Evolutionary conservation across 2,888 invertebrate species (phyloP).

Genomic region (Pristionchus exspectatus): DNA sequence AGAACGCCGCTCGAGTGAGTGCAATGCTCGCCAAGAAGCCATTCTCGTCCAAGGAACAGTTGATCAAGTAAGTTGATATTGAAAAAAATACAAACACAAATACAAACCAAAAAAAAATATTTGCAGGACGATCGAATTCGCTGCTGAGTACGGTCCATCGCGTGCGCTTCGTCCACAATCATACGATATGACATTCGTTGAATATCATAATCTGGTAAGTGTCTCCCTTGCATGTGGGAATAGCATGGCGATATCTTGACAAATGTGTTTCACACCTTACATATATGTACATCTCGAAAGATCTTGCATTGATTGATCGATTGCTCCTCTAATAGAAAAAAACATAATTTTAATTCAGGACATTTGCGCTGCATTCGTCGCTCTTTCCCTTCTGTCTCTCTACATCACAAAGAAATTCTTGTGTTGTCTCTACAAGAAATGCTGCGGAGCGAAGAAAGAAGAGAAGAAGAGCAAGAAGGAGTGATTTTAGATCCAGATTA

Average conservation of each 20-base stretch:
- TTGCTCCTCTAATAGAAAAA: neutral
- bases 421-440: constrained; percentile 14
- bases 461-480: constrained; percentile 43
- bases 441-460: constrained; percentile 14
- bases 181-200: constrained; percentile 11
- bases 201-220: neutral
- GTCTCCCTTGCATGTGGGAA: too few relatives aligned
- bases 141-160: constrained; percentile 20
- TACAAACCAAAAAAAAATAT: neutral
- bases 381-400: neutral
- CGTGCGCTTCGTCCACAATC: constrained; percentile 16
- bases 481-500: neutral
- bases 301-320: too few relatives aligned
- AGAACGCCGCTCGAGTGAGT: neutral
- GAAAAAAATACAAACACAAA: too few relatives aligned
- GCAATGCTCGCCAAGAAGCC: constrained; percentile 39
- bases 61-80: neutral
- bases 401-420: neutral
- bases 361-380: neutral
- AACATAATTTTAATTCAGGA: neutral
- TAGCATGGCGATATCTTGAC: neutral
- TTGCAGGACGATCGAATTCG: constrained; percentile 30
- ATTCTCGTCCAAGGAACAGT: neutral
- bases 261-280: neutral
- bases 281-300: too few relatives aligned